A percentile compares a stretch with the other conserved stretches of the same genome.
These are phyloP conservation scores for Meloidogyne chitwoodi DNA, from an alignment of 1,140 invertebrate genomes.

Conservation along the genomic window DNA sequence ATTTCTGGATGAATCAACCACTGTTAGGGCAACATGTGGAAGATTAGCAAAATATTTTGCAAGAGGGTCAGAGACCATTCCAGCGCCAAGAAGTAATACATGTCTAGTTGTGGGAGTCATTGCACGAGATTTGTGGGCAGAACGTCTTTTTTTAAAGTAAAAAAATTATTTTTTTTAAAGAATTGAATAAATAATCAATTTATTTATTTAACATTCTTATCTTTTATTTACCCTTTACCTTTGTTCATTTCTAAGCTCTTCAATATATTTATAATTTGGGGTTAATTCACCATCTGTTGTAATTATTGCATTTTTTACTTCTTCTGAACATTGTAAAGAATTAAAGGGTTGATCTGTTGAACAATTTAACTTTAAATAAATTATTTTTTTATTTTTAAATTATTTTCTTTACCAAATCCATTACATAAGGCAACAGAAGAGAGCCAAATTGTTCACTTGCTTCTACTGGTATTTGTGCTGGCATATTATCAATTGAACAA, in stretches of 20 bases:
- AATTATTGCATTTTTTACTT: slow-evolving; percentile 73
- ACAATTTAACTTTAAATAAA: slow-evolving; percentile 66
- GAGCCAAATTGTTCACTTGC: slow-evolving; percentile 96
- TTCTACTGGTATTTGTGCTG: slow-evolving; percentile 91
- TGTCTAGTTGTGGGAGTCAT: slow-evolving; percentile 60
- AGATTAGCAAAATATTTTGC: slow-evolving; percentile 87
- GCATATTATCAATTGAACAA: slow-evolving; percentile 99
- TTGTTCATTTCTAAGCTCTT: slow-evolving; percentile 72
- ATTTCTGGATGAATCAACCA: slow-evolving; percentile 82
- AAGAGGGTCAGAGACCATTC: slow-evolving; percentile 80
- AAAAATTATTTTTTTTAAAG: neutral
- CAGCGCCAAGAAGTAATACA: slow-evolving; percentile 86
- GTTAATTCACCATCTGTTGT: slow-evolving; percentile 88
- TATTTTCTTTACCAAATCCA: slow-evolving; percentile 70
- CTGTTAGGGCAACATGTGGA: slow-evolving; percentile 71
- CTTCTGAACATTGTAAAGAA: slow-evolving; percentile 48
- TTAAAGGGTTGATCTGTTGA: slow-evolving; percentile 52
- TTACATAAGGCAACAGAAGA: slow-evolving; percentile 79
- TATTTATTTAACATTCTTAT: neutral
- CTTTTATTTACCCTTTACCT: slow-evolving; percentile 56
- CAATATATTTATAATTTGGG: slow-evolving; percentile 87
- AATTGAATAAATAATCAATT: neutral
- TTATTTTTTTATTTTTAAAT: neutral
- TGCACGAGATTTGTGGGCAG: slow-evolving; percentile 42
- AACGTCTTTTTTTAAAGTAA: slow-evolving; percentile 35